Percentiles rank a stretch among this genome's conserved stretches.
These are phyloP conservation scores for Serranochromis macrocephalus DNA, from an alignment of 2,113 vertebrate genomes.

Conservation along the genomic window DNA sequence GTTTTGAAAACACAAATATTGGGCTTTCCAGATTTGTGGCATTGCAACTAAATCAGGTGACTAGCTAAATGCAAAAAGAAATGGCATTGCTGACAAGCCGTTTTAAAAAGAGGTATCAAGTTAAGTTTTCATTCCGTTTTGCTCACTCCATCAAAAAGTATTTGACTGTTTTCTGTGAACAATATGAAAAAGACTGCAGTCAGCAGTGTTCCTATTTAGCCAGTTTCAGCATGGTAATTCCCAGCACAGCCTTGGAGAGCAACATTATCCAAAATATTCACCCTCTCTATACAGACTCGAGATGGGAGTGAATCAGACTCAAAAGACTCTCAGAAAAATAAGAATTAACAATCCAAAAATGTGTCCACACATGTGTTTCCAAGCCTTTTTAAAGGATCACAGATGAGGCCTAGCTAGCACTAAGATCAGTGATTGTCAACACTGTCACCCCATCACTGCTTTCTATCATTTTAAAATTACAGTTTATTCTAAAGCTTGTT, in stretches of 20 bases:
- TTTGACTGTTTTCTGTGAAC: neutral
- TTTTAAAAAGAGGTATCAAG: neutral
- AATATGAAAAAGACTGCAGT: neutral
- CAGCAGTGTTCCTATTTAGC: neutral
- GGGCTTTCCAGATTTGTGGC: neutral
- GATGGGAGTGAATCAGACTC: neutral
- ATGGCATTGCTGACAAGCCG: neutral
- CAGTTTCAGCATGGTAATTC: slow-evolving; percentile 14
- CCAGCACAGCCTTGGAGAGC: slow-evolving; percentile 1
- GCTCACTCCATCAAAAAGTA: neutral
- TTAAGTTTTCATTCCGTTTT: neutral
- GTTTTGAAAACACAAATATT: neutral
- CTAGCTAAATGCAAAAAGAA: neutral
- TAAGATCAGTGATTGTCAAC: neutral
- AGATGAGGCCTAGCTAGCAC: neutral
- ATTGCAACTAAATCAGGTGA: neutral
- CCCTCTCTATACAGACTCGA: neutral
- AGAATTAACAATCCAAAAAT: neutral
- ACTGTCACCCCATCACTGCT: neutral
- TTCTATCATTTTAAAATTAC: neutral
- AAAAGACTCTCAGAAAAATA: neutral
- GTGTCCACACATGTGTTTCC: neutral
- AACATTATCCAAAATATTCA: slow-evolving; percentile 33
- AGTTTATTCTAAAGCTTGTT: neutral
- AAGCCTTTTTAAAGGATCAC: neutral